Evolutionary conservation across 2,797 vertebrate genomes (phyloP), one percentile per base, ranked within the genome.

Genomic region (Brotogeris chrysoptera): DNA sequence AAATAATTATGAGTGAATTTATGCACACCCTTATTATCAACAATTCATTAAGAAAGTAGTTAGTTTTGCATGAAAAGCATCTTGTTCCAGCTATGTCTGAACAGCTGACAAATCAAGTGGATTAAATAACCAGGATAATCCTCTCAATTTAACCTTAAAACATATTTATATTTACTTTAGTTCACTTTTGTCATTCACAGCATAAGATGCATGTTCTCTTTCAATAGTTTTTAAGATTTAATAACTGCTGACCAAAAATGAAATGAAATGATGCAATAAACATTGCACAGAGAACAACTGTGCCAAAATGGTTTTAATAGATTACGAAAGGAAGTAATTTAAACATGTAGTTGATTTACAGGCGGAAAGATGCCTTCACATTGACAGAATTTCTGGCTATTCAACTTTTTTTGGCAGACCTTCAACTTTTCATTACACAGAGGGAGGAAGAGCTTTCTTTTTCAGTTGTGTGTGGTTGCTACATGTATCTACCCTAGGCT

Each of bases 381-480:
- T 91, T 93, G 95, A 95, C 81, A 92, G 72, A 94, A 88, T 89
- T 94, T 96, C 90, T 96, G 95, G 94, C 95, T 94, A 88, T 94
- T 88, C 59, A 90, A 90, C 49, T 41, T 38, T 69, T 92, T 83
- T 93, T 97, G 95, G 95, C 95, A 96, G 94, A 68, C 73, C 69
- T 94, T 87, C 94, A 96, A 70, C 55, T 86, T 94, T 84, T 95
- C 86, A 90, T 96, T 94, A 86, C 70, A 95, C 59, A 94, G 87
- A 94, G 90, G 93, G 96, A 97, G 94, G 90, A 96, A 95, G 82
- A 92, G 60, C 50, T 93, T 79, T 95, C 87, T 61, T 79, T 92
- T 91, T 90, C 94, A 95, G 89, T 80, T 92, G 55, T 87, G 72
- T 77, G 39, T 63, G 61, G 74, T 94, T 95, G n/a, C 57, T 57